Base-by-base conservation (phyloP, 2,797 vertebrate genomes). In the Pseudomugil gertrudae region DNA sequence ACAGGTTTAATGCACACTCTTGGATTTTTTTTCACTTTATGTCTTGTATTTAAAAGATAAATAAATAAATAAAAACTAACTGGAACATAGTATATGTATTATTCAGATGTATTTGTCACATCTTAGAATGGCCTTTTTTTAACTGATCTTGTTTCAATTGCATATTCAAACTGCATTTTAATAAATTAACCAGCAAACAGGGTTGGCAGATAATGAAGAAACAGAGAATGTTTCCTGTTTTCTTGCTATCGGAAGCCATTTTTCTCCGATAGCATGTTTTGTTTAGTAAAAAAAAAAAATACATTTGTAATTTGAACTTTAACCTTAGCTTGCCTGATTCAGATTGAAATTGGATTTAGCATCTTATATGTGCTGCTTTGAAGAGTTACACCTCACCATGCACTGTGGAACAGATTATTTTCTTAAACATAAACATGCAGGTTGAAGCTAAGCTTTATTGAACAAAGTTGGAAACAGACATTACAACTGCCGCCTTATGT, bases 301-400 rank as follows among this genome's bases (percentile, higher is more conserved):
- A 10, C n/a, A 40, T 40, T 5, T 40, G 6, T 40, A 19, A 43
- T 43, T 43, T 43, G n/a, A 43, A n/a, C 19, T 43, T 4, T 5
- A 14, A 43, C 17, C 6, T 19, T 6, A n/a, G 40, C 40, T 43
- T 43, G 17, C 38, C 2, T n/a, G 17, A 19, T 19, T n/a, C n/a
- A 17, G 4, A 3, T 38, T 30, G 38, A 53, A 53, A 24, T 53
- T 19, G 40, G 48, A 17, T 6, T 3, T 50, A 61, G 36, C 36
- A 70, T 63, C 53, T 63, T 54, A 21, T 54, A 69, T 21, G 27
- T 61, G 30, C 7, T 26, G 43, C 52, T 72, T 66, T 15, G 3
- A 15, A 15, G 5, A 5, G 36, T 15, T 9, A 15, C 4, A 15
- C 36, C 3, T 15, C 14, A 38, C 14, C 36, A n/a, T 33, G 1